Base-by-base conservation (phyloP, 2,113 vertebrate genomes). In the Atrichornis clamosus region DNA sequence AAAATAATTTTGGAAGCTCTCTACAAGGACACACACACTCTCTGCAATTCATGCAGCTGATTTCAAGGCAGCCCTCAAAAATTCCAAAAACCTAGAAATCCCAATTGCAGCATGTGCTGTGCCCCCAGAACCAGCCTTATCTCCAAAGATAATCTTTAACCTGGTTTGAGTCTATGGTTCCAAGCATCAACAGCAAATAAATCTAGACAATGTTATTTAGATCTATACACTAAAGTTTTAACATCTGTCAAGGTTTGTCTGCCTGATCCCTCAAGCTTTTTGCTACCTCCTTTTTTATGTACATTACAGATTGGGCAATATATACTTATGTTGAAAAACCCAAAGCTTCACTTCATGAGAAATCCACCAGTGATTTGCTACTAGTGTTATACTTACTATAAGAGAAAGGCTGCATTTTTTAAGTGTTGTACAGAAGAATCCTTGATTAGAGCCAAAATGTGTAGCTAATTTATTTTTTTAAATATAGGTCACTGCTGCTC, bases 401-500 rank as follows among this genome's bases (percentile, higher is more conserved):
- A 35, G 30, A 79, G n/a, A 46, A 35, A 65, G 49, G 69, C 1
- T 4, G 47, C 37, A 67, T 42, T 89, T 94, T 75, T 70, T 18
- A 26, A 75, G 39, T 50, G 42, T 11, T 84, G 60, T 28, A 70
- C 17, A 28, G 85, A 89, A 96, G 22, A 84, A 70, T 60, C 44
- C 41, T 44, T 68, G 42, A 37, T 62, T 82, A 63, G 69, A 86
- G 86, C 60, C 73, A 46, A 92, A 88, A 88, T 1, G 7, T 63
- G 55, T 33, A 88, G 70, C 35, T 74, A 33, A 83, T 69, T 86
- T 59, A 35, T 77, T 92, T 81, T 88, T 93, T 88, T 67, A 74
- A 91, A 96, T 96, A 95, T 87, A 93, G 92, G 95, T 96, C 95
- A 92, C 12, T 89, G 92, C 88, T 93, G 88, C 75, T 88, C 92